These are phyloP conservation scores for Cotesia chilonis DNA, from an alignment of 1,140 invertebrate genomes.

Conservation along the genomic window DNA sequence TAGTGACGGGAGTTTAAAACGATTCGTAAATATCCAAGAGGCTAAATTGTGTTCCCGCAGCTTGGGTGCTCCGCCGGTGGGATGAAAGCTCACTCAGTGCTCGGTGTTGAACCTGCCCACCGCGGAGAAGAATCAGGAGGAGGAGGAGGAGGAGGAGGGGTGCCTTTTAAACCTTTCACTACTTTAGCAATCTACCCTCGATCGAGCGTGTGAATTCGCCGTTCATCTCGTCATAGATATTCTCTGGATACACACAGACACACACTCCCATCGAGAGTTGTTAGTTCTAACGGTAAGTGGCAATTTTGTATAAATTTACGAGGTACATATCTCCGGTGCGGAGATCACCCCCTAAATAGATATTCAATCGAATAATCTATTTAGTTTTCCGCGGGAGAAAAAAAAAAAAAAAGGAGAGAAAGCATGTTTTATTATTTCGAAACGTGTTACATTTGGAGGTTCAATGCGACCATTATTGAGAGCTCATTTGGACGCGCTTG, in stretches of 20 bases:
- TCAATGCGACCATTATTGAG: neutral
- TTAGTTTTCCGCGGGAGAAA: neutral
- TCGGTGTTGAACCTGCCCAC: neutral
- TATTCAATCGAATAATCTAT: slow-evolving; percentile 23
- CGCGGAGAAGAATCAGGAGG: neutral
- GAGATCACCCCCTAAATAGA: slow-evolving; percentile 17
- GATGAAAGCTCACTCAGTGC: slow-evolving; percentile 7
- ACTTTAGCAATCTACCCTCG: slow-evolving; percentile 5
- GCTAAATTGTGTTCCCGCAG: neutral
- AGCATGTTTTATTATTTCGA: neutral
- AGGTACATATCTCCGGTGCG: neutral
- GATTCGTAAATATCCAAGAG: slow-evolving; percentile 19
- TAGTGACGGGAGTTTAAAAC: neutral
- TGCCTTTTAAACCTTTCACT: slow-evolving; percentile 3
- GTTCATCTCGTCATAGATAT: slow-evolving; percentile 20
- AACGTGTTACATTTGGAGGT: neutral
- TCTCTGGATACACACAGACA: slow-evolving; percentile 1
- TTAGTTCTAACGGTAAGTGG: slow-evolving; percentile 26
- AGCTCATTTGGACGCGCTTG: neutral
- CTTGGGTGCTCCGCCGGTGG: neutral
- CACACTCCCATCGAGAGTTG: neutral
- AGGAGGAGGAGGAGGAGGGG: neutral
- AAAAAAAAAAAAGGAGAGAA: neutral
- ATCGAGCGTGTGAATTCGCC: slow-evolving; percentile 10
- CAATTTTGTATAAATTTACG: slow-evolving; percentile 31